phyloP scores from a whole-genome alignment of 2,113 vertebrate genomes.

The Stegostoma tigrinum region DNA sequence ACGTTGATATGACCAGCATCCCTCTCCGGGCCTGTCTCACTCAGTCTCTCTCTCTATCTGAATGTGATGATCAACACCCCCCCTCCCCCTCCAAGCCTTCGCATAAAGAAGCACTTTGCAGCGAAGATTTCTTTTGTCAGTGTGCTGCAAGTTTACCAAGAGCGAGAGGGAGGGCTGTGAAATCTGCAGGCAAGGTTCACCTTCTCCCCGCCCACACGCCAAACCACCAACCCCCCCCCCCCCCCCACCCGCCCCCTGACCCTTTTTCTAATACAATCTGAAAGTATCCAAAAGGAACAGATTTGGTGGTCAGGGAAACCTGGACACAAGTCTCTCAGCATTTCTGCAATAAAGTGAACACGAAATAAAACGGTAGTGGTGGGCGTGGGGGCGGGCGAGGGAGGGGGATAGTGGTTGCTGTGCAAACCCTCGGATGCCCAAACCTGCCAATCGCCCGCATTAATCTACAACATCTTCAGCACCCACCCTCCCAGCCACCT shows the following conservation, averaged over 20 bases:
- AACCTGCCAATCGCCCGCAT: neutral
- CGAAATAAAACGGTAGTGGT: neutral
- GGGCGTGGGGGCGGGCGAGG: neutral
- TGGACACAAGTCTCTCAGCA: neutral
- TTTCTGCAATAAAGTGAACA: neutral
- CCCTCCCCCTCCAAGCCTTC: conserved; percentile 48
- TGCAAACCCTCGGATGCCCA: neutral
- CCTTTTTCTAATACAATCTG: neutral
- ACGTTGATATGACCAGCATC: conserved; percentile 59
- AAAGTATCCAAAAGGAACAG: conserved; percentile 16
- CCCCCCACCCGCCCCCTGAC: conserved; percentile 44
- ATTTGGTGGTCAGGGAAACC: neutral
- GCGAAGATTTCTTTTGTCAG: conserved; percentile 50
- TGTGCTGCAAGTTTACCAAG: conserved; percentile 42
- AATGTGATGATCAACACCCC: neutral
- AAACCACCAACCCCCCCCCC: no score
- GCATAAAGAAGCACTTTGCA: conserved; percentile 54
- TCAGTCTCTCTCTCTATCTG: neutral
- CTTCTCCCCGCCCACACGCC: no score
- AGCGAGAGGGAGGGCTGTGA: no score
- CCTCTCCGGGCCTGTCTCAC: conserved; percentile 51
- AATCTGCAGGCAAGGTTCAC: conserved; percentile 39
- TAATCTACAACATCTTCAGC: neutral
- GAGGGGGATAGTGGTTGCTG: neutral
- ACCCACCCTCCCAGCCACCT: neutral